These are phyloP conservation scores for Pandemis corylana DNA, from an alignment of 2,888 invertebrate genomes.

Conservation along the genomic window DNA sequence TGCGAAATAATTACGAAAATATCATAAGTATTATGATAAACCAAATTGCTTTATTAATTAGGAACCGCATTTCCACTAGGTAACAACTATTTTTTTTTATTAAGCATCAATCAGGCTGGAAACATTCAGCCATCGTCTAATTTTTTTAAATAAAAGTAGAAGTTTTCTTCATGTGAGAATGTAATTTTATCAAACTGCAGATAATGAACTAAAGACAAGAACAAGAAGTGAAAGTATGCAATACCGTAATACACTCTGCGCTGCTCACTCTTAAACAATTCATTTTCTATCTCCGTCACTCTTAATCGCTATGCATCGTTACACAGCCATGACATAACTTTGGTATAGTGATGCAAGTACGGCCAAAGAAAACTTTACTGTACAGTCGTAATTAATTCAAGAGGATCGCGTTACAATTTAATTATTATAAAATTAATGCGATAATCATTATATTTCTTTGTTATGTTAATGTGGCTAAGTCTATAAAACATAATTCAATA, in stretches of 20 bases:
- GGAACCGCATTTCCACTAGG: neutral
- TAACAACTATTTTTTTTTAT: neutral
- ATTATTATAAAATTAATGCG: neutral
- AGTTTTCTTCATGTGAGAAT: neutral
- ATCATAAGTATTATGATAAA: neutral
- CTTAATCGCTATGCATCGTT: slow-evolving; percentile 16
- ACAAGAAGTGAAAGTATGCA: slow-evolving; percentile 45
- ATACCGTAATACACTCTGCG: slow-evolving; percentile 38
- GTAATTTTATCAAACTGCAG: slow-evolving; percentile 2
- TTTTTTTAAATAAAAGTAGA: neutral
- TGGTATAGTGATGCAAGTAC: slow-evolving; percentile 7
- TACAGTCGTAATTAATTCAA: neutral
- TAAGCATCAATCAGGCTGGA: neutral
- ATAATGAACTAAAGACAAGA: slow-evolving; percentile 21
- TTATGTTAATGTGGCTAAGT: neutral
- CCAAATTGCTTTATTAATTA: neutral
- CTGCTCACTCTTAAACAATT: slow-evolving; percentile 7
- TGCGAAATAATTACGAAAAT: slow-evolving; percentile 14
- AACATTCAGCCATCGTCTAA: neutral
- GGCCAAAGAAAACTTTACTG: neutral
- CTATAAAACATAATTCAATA: too few species aligned
- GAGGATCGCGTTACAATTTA: neutral
- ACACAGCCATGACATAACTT: slow-evolving; percentile 27
- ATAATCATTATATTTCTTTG: neutral
- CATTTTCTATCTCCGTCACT: slow-evolving; percentile 15